Base-by-base conservation (phyloP, 1,140 invertebrate species). In the Camponotus vicinus region DNA sequence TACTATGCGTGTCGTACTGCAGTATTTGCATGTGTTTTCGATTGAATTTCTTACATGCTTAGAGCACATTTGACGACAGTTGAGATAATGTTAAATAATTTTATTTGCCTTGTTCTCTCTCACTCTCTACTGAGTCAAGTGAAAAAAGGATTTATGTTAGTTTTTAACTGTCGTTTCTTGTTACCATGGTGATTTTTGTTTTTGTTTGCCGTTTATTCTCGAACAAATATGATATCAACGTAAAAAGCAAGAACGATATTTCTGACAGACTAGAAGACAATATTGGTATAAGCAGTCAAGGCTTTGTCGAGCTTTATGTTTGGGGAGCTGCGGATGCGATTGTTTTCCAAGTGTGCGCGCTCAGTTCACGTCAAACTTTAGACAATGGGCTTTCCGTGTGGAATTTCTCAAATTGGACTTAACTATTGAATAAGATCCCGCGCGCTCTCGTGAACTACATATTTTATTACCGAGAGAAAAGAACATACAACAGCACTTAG, bases 21-120 rank as follows among this genome's bases (percentile, higher is more conserved):
- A 71, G 21, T 42, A 75, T 42, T 83, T 40, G 79, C 79, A 57
- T 83, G 79, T 40, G 69, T 75, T 75, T 69, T 61, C 69, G 79
- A 83, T 75, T 83, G 69, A 83, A 83, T 83, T 83, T 83, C 79
- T 83, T 83, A 83, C 79, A 75, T 83, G 79, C 37, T 83, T 27
- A 3, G 42, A 21, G 55, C 79, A 57, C 79, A 42, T 83, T 83
- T 75, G 79, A 83, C 69, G 69, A 55, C 32, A 37, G 55, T 83
- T 75, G 49, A 83, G 40, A 32, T 55, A n/a, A 75, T 27, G 40
- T 75, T 73, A 61, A 70, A 75, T 83, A 37, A 83, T 83, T 83
- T 63, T 27, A 57, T 83, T 73, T 61, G 32, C 27, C 45, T 45
- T n/a, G 52, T 34, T 37, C 5, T 55, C 32, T 55, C 13, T 32